phyloP scores from a whole-genome alignment of 2,888 invertebrate genomes.

The Thymelicus acteon region DNA sequence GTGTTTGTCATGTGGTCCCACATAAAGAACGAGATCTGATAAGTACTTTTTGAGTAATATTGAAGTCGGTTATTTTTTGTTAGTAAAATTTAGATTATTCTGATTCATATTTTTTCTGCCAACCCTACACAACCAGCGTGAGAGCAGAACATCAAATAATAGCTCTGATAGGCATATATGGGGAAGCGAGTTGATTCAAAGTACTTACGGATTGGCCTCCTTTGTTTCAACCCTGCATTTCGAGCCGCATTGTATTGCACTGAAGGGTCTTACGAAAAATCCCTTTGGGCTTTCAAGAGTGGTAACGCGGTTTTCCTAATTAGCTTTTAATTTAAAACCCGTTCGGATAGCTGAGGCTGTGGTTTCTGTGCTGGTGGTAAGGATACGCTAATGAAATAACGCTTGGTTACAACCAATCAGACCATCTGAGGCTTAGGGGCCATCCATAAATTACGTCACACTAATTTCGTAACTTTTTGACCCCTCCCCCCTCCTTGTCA shows the following conservation, averaged over 20 bases:
- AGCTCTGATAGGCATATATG: slow-evolving; percentile 21
- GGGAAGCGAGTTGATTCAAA: slow-evolving; percentile 31
- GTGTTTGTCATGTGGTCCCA: too few species aligned
- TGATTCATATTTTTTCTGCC: not conserved
- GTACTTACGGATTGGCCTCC: slow-evolving; percentile 36
- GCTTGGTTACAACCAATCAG: too few species aligned
- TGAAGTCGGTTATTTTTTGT: too few species aligned
- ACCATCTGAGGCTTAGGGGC: too few species aligned
- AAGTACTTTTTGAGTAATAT: too few species aligned
- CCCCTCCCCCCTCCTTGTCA: too few species aligned
- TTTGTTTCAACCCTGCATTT: slow-evolving; percentile 28
- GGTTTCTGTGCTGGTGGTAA: too few species aligned
- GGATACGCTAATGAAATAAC: too few species aligned
- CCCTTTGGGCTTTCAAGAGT: slow-evolving; percentile 21
- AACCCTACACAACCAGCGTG: slow-evolving; percentile 28
- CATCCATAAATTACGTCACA: too few species aligned
- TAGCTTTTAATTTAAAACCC: slow-evolving; percentile 16
- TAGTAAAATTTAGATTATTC: too few species aligned
- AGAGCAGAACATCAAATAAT: slow-evolving; percentile 33
- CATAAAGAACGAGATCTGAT: too few species aligned
- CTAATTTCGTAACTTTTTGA: too few species aligned
- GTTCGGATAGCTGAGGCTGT: not conserved
- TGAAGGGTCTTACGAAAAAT: slow-evolving; percentile 28
- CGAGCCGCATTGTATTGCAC: slow-evolving; percentile 13
- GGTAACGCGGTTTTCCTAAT: slow-evolving; percentile 24